Evolutionary conservation across 2,797 vertebrate genomes (phyloP).

Genomic region (Melanitta fusca): DNA sequence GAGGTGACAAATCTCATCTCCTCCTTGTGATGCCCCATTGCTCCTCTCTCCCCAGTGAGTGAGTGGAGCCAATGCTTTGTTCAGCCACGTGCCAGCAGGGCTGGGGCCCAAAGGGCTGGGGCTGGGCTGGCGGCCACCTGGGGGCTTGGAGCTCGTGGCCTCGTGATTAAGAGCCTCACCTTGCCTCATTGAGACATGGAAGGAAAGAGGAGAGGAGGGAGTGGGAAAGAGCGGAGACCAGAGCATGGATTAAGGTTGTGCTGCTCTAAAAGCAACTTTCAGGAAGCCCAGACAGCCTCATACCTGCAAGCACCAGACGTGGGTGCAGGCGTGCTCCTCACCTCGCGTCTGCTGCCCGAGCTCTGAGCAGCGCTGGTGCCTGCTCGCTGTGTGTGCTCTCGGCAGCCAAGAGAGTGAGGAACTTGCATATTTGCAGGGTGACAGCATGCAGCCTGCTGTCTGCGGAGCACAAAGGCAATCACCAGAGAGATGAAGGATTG

Average conservation of each 20-base stretch:
- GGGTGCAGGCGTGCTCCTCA: rapidly evolving
- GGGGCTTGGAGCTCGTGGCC: neutral
- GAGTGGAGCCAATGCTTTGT: neutral
- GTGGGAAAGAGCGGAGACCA: neutral
- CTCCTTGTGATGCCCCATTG: neutral
- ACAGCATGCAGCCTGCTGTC: neutral
- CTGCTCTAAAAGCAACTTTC: neutral
- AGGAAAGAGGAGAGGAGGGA: neutral
- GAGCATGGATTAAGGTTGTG: neutral
- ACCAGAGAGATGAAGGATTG: neutral
- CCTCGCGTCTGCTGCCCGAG: neutral
- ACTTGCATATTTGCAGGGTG: neutral
- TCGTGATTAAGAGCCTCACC: neutral
- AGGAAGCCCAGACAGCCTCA: neutral
- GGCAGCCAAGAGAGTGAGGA: neutral
- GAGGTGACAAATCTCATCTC: neutral
- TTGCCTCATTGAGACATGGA: neutral
- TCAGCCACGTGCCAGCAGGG: rapidly evolving
- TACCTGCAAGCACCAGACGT: neutral
- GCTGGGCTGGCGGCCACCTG: neutral
- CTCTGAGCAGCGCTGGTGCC: neutral
- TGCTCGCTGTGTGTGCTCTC: rapidly evolving
- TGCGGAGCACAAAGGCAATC: neutral
- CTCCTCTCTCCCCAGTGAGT: neutral
- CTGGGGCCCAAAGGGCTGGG: neutral